A percentile compares a stretch with the other conserved stretches of the same genome.
Conservation (phyloP, 1,140 invertebrate species). For the Bombus waltoni region DNA sequence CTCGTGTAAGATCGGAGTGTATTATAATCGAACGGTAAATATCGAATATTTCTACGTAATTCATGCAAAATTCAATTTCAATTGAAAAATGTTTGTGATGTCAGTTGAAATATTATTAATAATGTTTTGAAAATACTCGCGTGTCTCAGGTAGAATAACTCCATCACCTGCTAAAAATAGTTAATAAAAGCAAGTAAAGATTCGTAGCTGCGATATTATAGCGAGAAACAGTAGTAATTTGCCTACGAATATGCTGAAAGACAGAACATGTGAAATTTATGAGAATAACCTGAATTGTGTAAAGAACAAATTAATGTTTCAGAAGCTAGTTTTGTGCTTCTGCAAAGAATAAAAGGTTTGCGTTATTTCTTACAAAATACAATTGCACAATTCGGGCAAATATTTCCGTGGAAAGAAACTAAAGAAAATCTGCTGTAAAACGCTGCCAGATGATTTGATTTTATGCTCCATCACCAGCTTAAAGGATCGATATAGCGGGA, state of each 20-base stretch:
- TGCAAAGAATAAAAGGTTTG: not conserved
- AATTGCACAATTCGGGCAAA: conserved; percentile 19
- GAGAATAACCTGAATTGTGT: not conserved
- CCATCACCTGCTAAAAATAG: conserved; percentile 69
- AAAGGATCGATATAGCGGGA: conserved; percentile 32
- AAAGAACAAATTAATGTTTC: not conserved
- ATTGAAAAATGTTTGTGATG: not conserved
- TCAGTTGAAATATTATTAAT: not conserved
- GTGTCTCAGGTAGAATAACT: conserved; percentile 30
- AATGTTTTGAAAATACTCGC: not conserved
- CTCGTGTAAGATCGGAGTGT: not conserved
- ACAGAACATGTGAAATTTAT: conserved; percentile 33
- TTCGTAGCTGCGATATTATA: conserved; percentile 29
- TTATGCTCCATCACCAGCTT: conserved; percentile 58
- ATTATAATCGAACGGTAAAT: not conserved
- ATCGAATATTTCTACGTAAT: not conserved
- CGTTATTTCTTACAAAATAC: not conserved
- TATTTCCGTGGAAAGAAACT: conserved; percentile 15
- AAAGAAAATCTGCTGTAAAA: conserved; percentile 13
- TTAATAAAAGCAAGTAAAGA: conserved; percentile 58
- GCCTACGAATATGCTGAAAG: conserved; percentile 67
- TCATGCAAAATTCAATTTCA: not conserved
- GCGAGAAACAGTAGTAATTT: conserved; percentile 43
- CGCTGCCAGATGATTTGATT: conserved; percentile 24
- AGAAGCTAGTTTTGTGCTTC: not conserved